Base-by-base conservation (phyloP, 2,888 invertebrate species). In the Apamea crenata region DNA sequence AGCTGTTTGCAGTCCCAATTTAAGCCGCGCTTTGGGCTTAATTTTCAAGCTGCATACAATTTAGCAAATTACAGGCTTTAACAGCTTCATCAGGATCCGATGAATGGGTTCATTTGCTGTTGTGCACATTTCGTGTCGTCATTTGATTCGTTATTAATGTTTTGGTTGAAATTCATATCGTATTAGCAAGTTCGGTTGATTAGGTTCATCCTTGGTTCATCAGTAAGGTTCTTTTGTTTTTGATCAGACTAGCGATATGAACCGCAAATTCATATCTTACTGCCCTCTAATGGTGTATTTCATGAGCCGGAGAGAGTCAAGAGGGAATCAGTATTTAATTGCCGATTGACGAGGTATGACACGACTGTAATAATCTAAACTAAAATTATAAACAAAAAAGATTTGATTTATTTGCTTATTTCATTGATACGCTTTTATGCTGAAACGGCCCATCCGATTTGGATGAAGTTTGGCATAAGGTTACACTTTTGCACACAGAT, bases 21-120 rank as follows among this genome's bases (percentile, higher is more conserved):
- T 80, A 81, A 82, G 84, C 87, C 85, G 47, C 84, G 88, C 87
- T 88, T 88, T 83, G 81, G 84, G 88, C 88, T 90, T 90, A 90
- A 92, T 92, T 89, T 88, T 87, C 81, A 87, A 87, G 88, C 84
- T 89, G 89, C 92, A 90, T 83, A 81, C 88, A 90, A 89, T 92
- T 93, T 89, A 89, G 88, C 89, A 90, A 92, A 93, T 93, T 91
- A 92, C 90, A 79, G 86, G 81, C 82, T 87, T 80, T 90, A 89
- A 87, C 89, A 81, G 90, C 88, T 91, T 91, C 90, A 91, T 91
- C 91, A 91, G 88, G 72, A 84, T 70, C 85, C 81, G 81, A 90
- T 92, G 89, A 91, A 93, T 92, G 77, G 89, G 86, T 82, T 89
- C 90, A 86, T 90, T 93, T 91, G 72, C 73, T 63, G 53, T 61